Percentiles rank a stretch among this genome's conserved stretches.
These are phyloP conservation scores for Rhagoletis pomonella DNA, from an alignment of 1,140 invertebrate species.

Conservation along the genomic window DNA sequence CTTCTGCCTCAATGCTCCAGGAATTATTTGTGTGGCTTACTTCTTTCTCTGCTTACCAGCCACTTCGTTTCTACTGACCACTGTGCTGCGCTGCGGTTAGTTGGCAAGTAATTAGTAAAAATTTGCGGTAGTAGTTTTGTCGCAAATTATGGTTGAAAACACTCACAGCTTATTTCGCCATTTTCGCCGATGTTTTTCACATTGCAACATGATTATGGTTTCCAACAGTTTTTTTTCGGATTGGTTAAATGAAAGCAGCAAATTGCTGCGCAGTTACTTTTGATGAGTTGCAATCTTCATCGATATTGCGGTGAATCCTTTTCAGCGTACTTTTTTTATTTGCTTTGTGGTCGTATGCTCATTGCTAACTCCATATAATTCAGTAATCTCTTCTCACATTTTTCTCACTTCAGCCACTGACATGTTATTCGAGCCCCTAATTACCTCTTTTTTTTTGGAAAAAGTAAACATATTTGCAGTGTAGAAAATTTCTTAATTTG, in stretches of 20 bases:
- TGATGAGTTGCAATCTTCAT: constrained; percentile 16
- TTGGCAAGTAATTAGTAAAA: constrained; percentile 48
- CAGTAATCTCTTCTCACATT: constrained; percentile 28
- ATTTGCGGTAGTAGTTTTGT: constrained; percentile 37
- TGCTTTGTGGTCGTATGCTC: background rate
- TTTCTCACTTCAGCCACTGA: constrained; percentile 24
- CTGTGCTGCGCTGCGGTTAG: background rate
- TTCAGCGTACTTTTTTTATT: background rate
- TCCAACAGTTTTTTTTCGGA: background rate
- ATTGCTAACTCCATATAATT: background rate
- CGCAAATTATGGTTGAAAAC: constrained; percentile 43
- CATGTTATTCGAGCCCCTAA: background rate
- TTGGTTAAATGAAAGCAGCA: constrained; percentile 5
- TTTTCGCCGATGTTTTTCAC: background rate
- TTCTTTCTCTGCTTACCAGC: no score
- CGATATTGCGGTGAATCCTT: constrained; percentile 9
- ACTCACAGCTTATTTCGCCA: constrained; percentile 33
- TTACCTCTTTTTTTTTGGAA: background rate
- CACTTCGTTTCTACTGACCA: constrained; percentile 4
- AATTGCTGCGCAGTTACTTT: constrained; percentile 14
- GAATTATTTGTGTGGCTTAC: background rate
- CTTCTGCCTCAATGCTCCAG: background rate
- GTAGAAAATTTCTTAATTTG: background rate
- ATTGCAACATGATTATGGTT: constrained; percentile 9
- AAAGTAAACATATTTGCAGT: background rate